Base-by-base conservation (phyloP, 2,888 invertebrate genomes). In the Ophion ventricosus region DNA sequence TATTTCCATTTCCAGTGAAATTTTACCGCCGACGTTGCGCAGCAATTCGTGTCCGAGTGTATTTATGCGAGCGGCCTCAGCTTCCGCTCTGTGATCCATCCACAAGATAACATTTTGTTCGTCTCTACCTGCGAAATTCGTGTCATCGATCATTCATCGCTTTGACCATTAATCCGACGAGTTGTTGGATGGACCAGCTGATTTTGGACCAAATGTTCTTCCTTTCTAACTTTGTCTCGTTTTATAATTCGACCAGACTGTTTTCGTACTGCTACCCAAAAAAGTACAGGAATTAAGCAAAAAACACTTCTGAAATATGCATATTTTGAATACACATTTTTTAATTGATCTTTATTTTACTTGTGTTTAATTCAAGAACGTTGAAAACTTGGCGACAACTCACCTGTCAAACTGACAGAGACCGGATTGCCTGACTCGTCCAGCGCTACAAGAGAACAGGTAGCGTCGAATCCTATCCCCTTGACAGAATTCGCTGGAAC, bases 1-100 rank as follows among this genome's bases (percentile, higher is more conserved):
- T 82, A 97, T 96, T 95, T 99, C 96, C 98, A 99, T 99, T 95
- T 99, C 99, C n/a, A 98, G 94, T 0, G 98, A 99, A 7, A 99
- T 97, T 94, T 96, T 96, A 0, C 98, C 98, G 1, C 99, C 99
- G 2, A 98, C 97, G 94, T 96, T 97, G 89, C 96, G 95, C 0
- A 99, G 94, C 23, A 98, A 95, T 2, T 95, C 94, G 94, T 98
- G 97, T 10, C 95, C 94, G 0, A 95, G 95, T 67, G 94, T 94
- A 92, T 98, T 99, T 59, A 99, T 98, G 49, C 94, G 93, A 69
- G 96, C 95, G 0, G 98, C 97, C 94, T 99, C 97, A 63, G 94
- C 94, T 35, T 95, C 94, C 0, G 98, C 98, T 90, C 98, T 94
- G 91, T 98, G 98, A 92, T 98, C 98, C 97, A 82, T 69, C 85